Evolutionary conservation across 2,113 vertebrate species (phyloP), one percentile per base, ranked within the genome.

Genomic region (Centropus unirufus): DNA sequence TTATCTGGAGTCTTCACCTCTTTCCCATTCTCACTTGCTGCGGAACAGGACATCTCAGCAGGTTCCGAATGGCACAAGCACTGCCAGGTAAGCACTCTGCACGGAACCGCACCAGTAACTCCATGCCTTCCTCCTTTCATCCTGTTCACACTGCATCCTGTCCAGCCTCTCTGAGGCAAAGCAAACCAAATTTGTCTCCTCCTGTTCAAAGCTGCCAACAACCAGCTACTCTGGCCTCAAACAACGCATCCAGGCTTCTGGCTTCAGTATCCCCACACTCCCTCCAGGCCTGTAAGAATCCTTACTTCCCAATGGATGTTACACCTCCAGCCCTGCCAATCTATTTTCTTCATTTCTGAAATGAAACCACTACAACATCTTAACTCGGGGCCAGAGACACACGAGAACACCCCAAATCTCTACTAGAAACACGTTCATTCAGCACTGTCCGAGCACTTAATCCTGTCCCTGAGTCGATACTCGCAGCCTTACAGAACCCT

Each of bases 41-140:
- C 14, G 55, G 26, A 7, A 4, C 14, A 63, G 47, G 59, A 58
- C 42, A 36, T 42, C 42, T 34, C 0, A 1, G 6, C 22, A n/a
- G 58, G 23, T 32, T 23, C 62, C 32, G 19, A 40, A 17, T 12
- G 22, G 5, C 18, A 9, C 24, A 2, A 8, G 18, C 27, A 30
- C 7, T 26, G 63, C 14, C 0, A 9, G 6, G 8, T 0, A 2
- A 57, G 49, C 32, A 19, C 47, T 42, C 6, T 2, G 30, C 2
- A 2, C 1, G 14, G 72, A 46, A 24, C 19, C 17, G 15, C 67
- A 22, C 57, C 16, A 21, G 22, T 5, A 30, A 16, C 2, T 6
- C 30, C 8, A 10, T 27, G 11, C 23, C 21, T 51, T 27, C 13
- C 63, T 40, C 29, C 14, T 10, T 23, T 34, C 22, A 46, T 20